Evolutionary conservation across 2,888 invertebrate species (phyloP).

Genomic region (Parnassius apollo): DNA sequence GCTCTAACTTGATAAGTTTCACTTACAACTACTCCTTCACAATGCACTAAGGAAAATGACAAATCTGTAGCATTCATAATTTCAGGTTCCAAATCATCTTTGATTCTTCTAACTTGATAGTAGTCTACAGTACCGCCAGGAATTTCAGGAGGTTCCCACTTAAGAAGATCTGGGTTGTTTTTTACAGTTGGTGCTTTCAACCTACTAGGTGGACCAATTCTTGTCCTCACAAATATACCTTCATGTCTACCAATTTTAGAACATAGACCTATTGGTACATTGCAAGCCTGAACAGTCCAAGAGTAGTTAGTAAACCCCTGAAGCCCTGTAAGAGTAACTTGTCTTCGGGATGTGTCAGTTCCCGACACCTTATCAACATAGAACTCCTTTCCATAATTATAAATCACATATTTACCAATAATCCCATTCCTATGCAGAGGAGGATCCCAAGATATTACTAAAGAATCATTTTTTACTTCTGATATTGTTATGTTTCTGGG

Average conservation of each 20-base stretch:
- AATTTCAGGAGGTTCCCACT: slow-evolving; percentile 75
- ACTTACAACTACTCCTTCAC: slow-evolving; percentile 55
- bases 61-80: slow-evolving; percentile 57
- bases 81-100: slow-evolving; percentile 46
- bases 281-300: slow-evolving; percentile 87
- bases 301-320: slow-evolving; percentile 85
- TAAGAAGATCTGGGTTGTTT: slow-evolving; percentile 53
- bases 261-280: slow-evolving; percentile 78
- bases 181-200: slow-evolving; percentile 53
- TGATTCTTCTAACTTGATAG: slow-evolving; percentile 77
- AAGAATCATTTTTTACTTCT: slow-evolving; percentile 83
- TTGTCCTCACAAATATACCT: slow-evolving; percentile 78
- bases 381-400: slow-evolving; percentile 61
- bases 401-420: slow-evolving; percentile 84
- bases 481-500: slow-evolving; percentile 82
- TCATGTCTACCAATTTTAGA: slow-evolving; percentile 77
- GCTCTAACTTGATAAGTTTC: slow-evolving; percentile 69
- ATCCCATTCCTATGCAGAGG: slow-evolving; percentile 88
- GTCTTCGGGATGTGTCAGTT: slow-evolving; percentile 49
- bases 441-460: slow-evolving; percentile 84
- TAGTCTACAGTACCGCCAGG: slow-evolving; percentile 79
- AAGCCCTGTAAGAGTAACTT: slow-evolving; percentile 60
- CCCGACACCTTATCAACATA: slow-evolving; percentile 47
- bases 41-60: slow-evolving; percentile 45
- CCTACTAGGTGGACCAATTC: slow-evolving; percentile 81